Base-by-base conservation (phyloP, 2,888 invertebrate genomes). In the Apocheima hispidaria region DNA sequence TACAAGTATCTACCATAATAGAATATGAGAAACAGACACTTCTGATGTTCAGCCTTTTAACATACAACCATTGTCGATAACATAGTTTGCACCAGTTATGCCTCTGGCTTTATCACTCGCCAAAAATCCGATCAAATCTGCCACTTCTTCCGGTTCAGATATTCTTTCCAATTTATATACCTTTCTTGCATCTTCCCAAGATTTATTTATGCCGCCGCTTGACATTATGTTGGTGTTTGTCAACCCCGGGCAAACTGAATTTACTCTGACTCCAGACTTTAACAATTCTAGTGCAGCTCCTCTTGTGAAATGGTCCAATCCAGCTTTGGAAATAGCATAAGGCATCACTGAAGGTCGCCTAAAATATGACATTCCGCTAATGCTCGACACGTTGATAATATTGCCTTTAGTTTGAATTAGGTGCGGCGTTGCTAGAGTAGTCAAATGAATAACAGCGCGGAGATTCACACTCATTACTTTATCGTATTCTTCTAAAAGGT, bases 191-290 rank as follows among this genome's bases (percentile, higher is more conserved):
- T 18, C 35, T n/a, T 66, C 52, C 35, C 50, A 52, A 2, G 36
- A 20, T 1, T 4, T 71, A 14, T 74, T 75, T 4, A 77, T 65
- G 46, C 70, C 71, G 4, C 57, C 51, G 14, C 65, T 73, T 3
- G 44, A 36, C 0, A 68, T 94, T 92, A 88, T 70, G 96, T 75
- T 70, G 0, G 98, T 82, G 0, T 30, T 53, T 0, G 77, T 74
- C 1, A 74, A 66, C 0, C 79, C 81, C 18, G 78, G 78, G 44
- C 73, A 77, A 0, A 82, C 65, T 2, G 73, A 50, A 50, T 83
- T 82, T 0, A 97, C 97, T 36, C 98, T 93, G 0, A 98, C 96
- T 65, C 95, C 94, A 77, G 95, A 94, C 0, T 92, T 66, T 9
- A 95, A 96, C 38, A 97, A 83, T 75, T 97, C 98, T 46, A 98